These are phyloP conservation scores for Borostomias antarcticus DNA, from an alignment of 2,797 vertebrate genomes.

Conservation along the genomic window DNA sequence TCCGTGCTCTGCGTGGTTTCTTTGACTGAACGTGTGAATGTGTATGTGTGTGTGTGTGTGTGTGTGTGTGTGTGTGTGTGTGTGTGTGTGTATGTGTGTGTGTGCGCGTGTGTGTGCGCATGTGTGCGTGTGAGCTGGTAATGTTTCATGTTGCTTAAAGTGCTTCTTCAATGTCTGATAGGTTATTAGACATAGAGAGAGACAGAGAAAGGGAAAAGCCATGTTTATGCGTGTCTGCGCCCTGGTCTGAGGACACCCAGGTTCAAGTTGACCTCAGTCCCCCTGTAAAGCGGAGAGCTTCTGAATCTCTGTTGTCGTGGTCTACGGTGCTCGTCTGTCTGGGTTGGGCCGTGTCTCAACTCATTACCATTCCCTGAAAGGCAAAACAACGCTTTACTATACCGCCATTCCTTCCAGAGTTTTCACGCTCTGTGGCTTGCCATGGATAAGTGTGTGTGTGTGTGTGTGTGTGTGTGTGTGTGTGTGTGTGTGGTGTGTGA, in stretches of 20 bases:
- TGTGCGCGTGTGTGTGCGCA: background rate
- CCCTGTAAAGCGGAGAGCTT: no score
- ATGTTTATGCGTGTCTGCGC: slow-evolving; percentile 33
- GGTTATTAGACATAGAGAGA: slow-evolving; percentile 17
- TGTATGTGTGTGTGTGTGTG: background rate
- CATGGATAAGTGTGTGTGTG: no score
- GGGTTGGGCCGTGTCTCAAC: background rate
- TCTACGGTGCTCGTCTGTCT: background rate
- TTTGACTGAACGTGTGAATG: slow-evolving; percentile 24
- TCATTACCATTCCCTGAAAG: slow-evolving; percentile 12
- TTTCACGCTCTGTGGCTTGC: slow-evolving; percentile 13
- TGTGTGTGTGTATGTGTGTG: slow-evolving; percentile 12
- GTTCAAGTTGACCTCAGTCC: slow-evolving; percentile 26
- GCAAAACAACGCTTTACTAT: slow-evolving; percentile 14
- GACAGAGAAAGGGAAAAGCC: slow-evolving; percentile 23
- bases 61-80: slow-evolving; percentile 18
- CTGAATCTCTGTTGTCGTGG: no score
- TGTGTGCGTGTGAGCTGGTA: slow-evolving; percentile 25
- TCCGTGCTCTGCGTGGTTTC: slow-evolving; percentile 49
- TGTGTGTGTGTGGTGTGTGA: no score
- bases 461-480: no score
- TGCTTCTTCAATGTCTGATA: slow-evolving; percentile 49
- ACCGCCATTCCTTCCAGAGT: no score
- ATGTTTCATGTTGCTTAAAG: slow-evolving; percentile 57
- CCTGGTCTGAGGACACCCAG: slow-evolving; percentile 38